Evolutionary conservation across 2,113 vertebrate species (phyloP).

Genomic region (Sapajus apella): DNA sequence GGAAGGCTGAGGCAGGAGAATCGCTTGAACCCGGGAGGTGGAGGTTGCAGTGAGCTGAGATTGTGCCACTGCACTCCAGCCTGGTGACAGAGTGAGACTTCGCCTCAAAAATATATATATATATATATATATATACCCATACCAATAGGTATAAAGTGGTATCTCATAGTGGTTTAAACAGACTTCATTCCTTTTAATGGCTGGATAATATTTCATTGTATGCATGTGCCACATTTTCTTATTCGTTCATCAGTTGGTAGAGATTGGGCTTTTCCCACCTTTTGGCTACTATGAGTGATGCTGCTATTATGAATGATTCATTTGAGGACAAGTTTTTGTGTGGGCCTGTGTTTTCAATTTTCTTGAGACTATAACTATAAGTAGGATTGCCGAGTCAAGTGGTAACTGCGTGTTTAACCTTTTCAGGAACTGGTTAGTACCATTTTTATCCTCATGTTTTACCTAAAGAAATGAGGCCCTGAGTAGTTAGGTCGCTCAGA

Average conservation of each 20-base stretch:
- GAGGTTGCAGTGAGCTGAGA: too few relatives aligned
- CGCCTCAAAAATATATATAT: too few relatives aligned
- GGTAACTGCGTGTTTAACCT: background rate
- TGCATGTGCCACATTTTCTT: background rate
- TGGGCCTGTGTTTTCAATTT: background rate
- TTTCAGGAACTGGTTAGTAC: constrained; percentile 35
- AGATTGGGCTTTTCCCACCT: background rate
- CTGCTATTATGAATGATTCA: background rate
- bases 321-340: background rate
- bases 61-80: too few relatives aligned
- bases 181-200: background rate
- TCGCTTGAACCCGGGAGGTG: too few relatives aligned
- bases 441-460: background rate
- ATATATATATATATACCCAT: too few relatives aligned
- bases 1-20: too few relatives aligned
- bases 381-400: background rate
- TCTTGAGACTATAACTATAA: background rate
- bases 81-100: too few relatives aligned
- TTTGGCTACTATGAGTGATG: background rate
- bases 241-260: background rate
- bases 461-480: background rate
- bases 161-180: background rate
- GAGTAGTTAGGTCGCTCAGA: background rate
- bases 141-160: background rate
- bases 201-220: background rate